A percentile compares a stretch with the other conserved stretches of the same genome.
These are phyloP conservation scores for Eupithecia abbreviata DNA, from an alignment of 2,888 invertebrate species.

Conservation along the genomic window DNA sequence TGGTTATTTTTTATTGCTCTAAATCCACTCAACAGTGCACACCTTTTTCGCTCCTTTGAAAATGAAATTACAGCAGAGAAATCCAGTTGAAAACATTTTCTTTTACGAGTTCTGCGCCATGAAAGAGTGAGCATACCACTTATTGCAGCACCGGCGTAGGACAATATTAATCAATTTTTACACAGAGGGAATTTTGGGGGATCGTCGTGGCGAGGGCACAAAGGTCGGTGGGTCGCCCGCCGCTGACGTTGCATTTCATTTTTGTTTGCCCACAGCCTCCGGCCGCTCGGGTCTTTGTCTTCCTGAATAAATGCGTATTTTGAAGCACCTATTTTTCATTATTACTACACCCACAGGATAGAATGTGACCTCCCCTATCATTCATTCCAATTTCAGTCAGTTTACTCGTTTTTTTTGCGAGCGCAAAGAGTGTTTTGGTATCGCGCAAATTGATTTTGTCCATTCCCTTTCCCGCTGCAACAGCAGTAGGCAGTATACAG, in stretches of 20 bases:
- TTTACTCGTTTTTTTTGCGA: constrained; percentile 41
- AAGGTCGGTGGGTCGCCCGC: constrained; percentile 66
- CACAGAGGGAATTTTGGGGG: constrained; percentile 70
- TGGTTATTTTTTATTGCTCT: constrained; percentile 63
- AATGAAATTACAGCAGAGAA: constrained; percentile 58
- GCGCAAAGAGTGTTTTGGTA: constrained; percentile 41
- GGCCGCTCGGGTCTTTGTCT: constrained; percentile 72
- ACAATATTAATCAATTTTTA: constrained; percentile 80
- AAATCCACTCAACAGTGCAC: constrained; percentile 59
- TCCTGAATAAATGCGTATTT: constrained; percentile 73
- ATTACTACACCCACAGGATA: constrained; percentile 60
- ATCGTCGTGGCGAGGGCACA: constrained; percentile 63
- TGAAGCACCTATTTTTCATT: constrained; percentile 71
- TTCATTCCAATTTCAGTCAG: constrained; percentile 49
- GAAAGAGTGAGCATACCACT: constrained; percentile 65
- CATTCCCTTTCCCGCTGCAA: constrained; percentile 32
- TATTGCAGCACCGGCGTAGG: constrained; percentile 65
- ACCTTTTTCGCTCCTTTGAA: constrained; percentile 57
- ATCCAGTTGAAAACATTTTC: constrained; percentile 64
- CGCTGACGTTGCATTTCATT: constrained; percentile 79
- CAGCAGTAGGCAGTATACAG: constrained; percentile 20
- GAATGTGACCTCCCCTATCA: constrained; percentile 54
- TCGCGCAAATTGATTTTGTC: constrained; percentile 49
- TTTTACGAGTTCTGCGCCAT: constrained; percentile 60
- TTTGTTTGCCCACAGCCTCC: constrained; percentile 71